These are phyloP conservation scores for Lordiphosa andalusiaca DNA, from an alignment of 2,888 invertebrate species.

Conservation along the genomic window DNA sequence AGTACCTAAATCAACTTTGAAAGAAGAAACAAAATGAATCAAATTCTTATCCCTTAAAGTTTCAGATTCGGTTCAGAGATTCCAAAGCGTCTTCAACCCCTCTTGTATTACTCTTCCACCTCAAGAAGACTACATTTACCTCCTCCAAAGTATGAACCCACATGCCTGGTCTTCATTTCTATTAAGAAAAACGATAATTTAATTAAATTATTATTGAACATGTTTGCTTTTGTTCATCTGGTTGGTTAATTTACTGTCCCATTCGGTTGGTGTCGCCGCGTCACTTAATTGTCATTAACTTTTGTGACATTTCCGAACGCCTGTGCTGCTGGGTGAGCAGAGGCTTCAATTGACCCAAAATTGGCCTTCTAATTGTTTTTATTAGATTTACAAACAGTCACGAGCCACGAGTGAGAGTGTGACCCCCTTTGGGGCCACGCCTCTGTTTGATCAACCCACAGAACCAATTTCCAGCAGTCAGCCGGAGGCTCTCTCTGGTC, in stretches of 20 bases:
- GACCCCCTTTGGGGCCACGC: conserved; percentile 18
- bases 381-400: conserved; percentile 62
- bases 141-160: conserved; percentile 3
- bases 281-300: conserved; percentile 73
- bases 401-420: conserved; percentile 9
- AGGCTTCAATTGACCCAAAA: conserved; percentile 47
- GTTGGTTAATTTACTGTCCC: conserved; percentile 23
- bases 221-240: conserved; percentile 15
- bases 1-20: no score
- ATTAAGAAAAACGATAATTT: conserved; percentile 14
- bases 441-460: conserved; percentile 18
- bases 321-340: conserved; percentile 46
- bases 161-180: background rate
- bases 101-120: no score
- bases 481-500: conserved; percentile 38
- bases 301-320: conserved; percentile 57
- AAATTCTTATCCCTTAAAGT: no score
- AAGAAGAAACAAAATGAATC: no score
- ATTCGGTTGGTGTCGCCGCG: conserved; percentile 12
- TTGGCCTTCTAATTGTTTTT: conserved; percentile 51
- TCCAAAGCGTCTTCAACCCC: no score
- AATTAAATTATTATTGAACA: conserved; percentile 41
- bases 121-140: background rate
- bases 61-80: no score
- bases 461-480: conserved; percentile 58